These are phyloP conservation scores for Danaus chrysippus DNA, from an alignment of 2,888 invertebrate species.

Conservation along the genomic window DNA sequence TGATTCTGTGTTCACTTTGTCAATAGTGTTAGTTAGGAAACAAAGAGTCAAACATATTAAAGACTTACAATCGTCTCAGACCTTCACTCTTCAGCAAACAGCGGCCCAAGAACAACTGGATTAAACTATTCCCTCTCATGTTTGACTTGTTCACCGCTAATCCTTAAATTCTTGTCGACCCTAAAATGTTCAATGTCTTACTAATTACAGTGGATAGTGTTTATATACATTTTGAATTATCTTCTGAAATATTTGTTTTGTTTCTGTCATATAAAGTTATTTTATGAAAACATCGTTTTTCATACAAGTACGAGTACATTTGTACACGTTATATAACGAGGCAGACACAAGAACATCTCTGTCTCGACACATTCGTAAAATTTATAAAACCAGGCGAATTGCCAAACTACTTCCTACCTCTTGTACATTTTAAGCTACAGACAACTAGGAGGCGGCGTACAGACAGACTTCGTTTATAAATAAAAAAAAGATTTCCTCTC, in stretches of 20 bases:
- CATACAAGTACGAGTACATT: background rate
- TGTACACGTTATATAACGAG: background rate
- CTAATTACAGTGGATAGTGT: background rate
- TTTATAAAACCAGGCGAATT: conserved; percentile 11
- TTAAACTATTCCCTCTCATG: conserved; percentile 21
- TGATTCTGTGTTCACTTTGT: too few species aligned
- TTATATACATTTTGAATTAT: too few species aligned
- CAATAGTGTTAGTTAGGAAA: conserved; percentile 2
- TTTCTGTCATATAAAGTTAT: background rate
- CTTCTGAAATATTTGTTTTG: too few species aligned
- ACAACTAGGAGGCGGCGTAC: too few species aligned
- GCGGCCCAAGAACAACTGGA: conserved; percentile 7
- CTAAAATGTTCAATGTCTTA: background rate
- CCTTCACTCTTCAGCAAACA: conserved; percentile 14
- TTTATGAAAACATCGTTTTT: background rate
- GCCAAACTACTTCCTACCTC: conserved; percentile 8
- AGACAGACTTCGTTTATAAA: too few species aligned
- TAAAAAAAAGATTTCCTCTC: too few species aligned
- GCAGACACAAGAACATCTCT: conserved; percentile 2
- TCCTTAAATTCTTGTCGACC: conserved; percentile 6
- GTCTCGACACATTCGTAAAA: conserved; percentile 5
- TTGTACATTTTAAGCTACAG: background rate
- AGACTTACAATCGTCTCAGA: conserved; percentile 7
- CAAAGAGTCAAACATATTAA: conserved; percentile 1
- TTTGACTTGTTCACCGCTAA: conserved; percentile 20